These are phyloP conservation scores for Chitala chitala DNA, from an alignment of 2,113 vertebrate species.

Conservation along the genomic window DNA sequence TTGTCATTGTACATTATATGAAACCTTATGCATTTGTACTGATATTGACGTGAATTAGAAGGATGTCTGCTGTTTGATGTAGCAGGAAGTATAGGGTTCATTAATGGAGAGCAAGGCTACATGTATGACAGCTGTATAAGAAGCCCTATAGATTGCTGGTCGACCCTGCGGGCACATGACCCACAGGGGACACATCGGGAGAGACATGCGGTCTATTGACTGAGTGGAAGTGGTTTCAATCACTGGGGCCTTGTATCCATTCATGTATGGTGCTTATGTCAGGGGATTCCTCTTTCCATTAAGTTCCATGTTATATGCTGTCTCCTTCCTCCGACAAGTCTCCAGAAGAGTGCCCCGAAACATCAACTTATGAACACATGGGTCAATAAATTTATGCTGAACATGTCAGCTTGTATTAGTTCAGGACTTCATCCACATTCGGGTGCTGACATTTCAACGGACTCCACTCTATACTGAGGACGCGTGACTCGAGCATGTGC, in stretches of 20 bases:
- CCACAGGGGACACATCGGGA: no score
- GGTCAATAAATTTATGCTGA: neutral
- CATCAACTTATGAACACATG: neutral
- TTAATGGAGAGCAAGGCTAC: no score
- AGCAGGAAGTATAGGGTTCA: no score
- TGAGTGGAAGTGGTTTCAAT: neutral
- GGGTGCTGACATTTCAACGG: neutral
- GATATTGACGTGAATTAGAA: no score
- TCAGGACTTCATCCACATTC: neutral
- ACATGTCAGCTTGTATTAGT: conserved; percentile 3
- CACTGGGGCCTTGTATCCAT: neutral
- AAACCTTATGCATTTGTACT: no score
- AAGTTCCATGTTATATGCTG: neutral
- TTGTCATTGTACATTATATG: no score
- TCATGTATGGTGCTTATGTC: neutral
- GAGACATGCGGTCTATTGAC: neutral
- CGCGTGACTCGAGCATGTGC: neutral
- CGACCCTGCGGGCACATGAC: no score
- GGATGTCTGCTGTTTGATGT: no score
- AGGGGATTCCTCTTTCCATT: neutral
- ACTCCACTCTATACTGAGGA: neutral
- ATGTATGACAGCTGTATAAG: no score
- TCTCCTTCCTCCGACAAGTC: neutral
- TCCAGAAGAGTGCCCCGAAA: neutral
- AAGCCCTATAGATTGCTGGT: no score